Conservation (phyloP, 2,113 vertebrate genomes). For the Desmodus rotundus region DNA sequence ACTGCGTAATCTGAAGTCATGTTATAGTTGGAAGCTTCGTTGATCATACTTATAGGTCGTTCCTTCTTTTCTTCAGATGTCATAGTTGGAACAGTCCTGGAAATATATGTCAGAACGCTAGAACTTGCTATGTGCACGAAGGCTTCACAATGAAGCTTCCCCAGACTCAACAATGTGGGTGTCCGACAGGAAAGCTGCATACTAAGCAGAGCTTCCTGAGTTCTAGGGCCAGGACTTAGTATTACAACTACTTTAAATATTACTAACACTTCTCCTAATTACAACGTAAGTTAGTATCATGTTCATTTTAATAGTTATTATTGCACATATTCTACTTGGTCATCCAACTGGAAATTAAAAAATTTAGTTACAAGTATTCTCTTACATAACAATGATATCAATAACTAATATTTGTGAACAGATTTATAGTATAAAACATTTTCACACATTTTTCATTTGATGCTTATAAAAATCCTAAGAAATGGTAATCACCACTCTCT, state of each 20-base stretch:
- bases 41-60: conserved; percentile 89
- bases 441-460: neutral
- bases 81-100: conserved; percentile 88
- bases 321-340: neutral
- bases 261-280: neutral
- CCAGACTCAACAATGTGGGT: neutral
- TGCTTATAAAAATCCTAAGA: neutral
- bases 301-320: conserved; percentile 1
- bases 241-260: neutral
- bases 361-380: neutral
- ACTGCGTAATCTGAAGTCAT: conserved; percentile 85
- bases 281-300: neutral
- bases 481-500: neutral
- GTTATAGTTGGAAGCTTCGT: conserved; percentile 93
- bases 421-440: neutral
- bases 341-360: neutral
- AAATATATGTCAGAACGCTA: conserved; percentile 70
- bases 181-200: neutral
- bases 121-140: conserved; percentile 44
- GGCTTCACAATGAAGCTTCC: conserved; percentile 39
- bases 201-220: neutral
- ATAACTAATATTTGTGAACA: neutral
- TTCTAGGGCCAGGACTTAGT: neutral
- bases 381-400: neutral
- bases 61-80: conserved; percentile 94